Evolutionary conservation across 2,888 invertebrate genomes (phyloP), one percentile per base, ranked within the genome.

Genomic region (Temnothorax ravouxi): DNA sequence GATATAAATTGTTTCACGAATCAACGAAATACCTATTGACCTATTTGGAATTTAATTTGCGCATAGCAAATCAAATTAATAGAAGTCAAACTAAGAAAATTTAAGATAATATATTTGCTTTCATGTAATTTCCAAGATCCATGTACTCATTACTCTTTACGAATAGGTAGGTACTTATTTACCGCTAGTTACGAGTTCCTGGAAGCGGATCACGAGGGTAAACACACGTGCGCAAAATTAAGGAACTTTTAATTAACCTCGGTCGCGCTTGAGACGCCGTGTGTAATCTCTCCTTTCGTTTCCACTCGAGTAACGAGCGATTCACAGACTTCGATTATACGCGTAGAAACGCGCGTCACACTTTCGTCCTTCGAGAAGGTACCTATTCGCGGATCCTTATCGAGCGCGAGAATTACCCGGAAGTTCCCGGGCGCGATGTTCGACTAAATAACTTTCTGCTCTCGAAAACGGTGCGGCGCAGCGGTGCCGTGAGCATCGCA

Each of bases 401-500:
- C 87, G 21, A 75, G 77, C 74, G 50, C 25, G 80, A 61, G 80
- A 81, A 76, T 77, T 72, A 79, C 62, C 52, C 50, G 44, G 59
- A 29, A 84, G 79, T 84, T 83, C 38, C 9, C 21, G 62, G 62
- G 82, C 79, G 72, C 81, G 84, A 67, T n/a, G 61, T 83, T 86
- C 89, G 83, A 86, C 83, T 76, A 69, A 82, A 89, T 89, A 89
- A 89, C 88, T 88, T 88, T 89, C 56, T 62, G 89, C 82, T 82
- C 81, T 79, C 84, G 83, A 34, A 86, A 75, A 52, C 71, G 44
- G 79, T 29, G 29, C 29, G 29, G 29, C 29, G 29, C 29, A 3
- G 29, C 83, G 67, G 67, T 66, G 83, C 83, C 67, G 71, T 61
- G 67, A 88, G 88, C 80, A 87, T 74, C 80, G 88, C 80, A 87